These are phyloP conservation scores for Ditula angustiorana DNA, from an alignment of 2,888 invertebrate species.

Conservation along the genomic window DNA sequence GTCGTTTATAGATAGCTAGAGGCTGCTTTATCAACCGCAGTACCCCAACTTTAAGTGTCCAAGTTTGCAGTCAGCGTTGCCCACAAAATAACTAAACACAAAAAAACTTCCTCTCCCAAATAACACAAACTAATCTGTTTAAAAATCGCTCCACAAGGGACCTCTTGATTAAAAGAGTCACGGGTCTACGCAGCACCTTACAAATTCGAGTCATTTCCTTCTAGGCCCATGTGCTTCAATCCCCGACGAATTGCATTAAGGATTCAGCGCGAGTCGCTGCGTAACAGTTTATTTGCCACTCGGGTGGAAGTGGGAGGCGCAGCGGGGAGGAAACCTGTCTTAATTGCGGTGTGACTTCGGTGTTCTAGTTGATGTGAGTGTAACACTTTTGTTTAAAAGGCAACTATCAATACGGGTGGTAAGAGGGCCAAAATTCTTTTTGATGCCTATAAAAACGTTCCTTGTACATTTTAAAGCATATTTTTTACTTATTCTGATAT, in stretches of 20 bases:
- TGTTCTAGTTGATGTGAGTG: background rate
- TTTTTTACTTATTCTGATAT: no score
- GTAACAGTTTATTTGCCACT: slow-evolving; percentile 14
- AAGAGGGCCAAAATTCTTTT: no score
- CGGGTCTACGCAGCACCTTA: slow-evolving; percentile 8
- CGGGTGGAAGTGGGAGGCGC: background rate
- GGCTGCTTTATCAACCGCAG: no score
- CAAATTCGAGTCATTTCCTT: slow-evolving; percentile 25
- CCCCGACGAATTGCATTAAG: slow-evolving; percentile 4
- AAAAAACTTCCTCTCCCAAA: no score
- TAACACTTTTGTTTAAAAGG: no score
- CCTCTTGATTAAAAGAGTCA: slow-evolving; percentile 10
- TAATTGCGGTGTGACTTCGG: background rate
- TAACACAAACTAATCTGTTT: slow-evolving; percentile 8
- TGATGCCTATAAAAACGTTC: no score
- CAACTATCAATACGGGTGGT: no score
- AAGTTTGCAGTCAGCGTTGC: no score
- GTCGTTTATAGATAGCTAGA: no score
- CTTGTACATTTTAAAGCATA: no score
- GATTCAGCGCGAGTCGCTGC: background rate
- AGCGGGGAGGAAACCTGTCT: background rate
- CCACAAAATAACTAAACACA: no score
- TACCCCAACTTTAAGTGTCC: no score
- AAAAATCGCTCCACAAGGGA: background rate
- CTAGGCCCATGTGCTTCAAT: background rate